Conservation (phyloP, 2,888 invertebrate genomes). For the Oligia latruncula region DNA sequence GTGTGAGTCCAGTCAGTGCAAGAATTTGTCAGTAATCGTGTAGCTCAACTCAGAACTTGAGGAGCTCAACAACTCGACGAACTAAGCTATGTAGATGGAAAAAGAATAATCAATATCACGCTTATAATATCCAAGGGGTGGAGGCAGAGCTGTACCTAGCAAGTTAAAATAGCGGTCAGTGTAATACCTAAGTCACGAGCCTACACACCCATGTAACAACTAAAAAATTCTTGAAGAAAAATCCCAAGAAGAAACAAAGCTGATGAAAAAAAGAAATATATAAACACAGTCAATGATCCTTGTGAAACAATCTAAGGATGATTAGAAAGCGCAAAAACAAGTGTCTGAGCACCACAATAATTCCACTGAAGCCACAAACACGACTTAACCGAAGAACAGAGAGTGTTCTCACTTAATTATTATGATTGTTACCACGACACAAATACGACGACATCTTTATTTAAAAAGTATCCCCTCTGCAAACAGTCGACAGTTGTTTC, state of each 20-base stretch:
- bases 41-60: background rate
- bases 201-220: background rate
- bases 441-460: conserved; percentile 57
- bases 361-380: conserved; percentile 29
- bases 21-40: no score
- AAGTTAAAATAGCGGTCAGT: background rate
- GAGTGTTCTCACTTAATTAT: conserved; percentile 50
- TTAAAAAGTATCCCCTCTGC: conserved; percentile 46
- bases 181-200: background rate
- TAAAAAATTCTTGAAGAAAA: background rate
- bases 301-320: background rate
- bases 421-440: conserved; percentile 50
- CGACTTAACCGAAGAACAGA: conserved; percentile 24
- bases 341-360: conserved; percentile 29
- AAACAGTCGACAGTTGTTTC: conserved; percentile 28
- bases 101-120: background rate
- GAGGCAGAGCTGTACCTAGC: background rate
- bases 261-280: background rate
- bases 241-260: background rate
- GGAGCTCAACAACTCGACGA: background rate
- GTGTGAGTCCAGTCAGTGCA: no score
- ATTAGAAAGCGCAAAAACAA: conserved; percentile 6
- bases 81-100: background rate
- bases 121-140: background rate
- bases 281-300: background rate